These are phyloP conservation scores for Bombyx huttoni DNA, from an alignment of 2,888 invertebrate species.

Conservation along the genomic window DNA sequence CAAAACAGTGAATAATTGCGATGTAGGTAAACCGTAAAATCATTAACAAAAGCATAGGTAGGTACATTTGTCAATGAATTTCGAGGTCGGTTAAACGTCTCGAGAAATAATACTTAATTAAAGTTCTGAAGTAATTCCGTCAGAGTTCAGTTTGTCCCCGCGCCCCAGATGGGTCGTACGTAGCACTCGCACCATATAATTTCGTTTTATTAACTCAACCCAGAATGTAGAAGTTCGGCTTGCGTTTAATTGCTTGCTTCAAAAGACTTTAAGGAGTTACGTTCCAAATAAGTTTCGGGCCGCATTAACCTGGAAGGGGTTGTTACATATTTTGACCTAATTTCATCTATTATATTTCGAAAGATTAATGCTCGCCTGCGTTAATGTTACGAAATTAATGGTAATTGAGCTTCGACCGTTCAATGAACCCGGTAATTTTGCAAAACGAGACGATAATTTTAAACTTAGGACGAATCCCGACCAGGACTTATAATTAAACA, in stretches of 20 bases:
- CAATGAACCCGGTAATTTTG: neutral
- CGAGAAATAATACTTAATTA: conserved; percentile 48
- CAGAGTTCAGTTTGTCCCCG: conserved; percentile 62
- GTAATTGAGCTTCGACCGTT: conserved; percentile 3
- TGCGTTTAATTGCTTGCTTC: conserved; percentile 52
- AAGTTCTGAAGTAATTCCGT: conserved; percentile 63
- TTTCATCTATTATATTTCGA: neutral
- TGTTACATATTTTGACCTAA: neutral
- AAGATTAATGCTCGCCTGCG: neutral
- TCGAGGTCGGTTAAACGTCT: conserved; percentile 9
- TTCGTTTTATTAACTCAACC: conserved; percentile 59
- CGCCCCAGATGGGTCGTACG: conserved; percentile 57
- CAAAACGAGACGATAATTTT: conserved; percentile 11
- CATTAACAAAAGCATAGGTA: neutral
- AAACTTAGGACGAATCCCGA: conserved; percentile 21
- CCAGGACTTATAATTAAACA: conserved; percentile 28
- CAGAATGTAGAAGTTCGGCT: conserved; percentile 52
- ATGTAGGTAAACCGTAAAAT: no score
- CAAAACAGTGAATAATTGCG: no score
- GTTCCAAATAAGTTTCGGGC: conserved; percentile 14
- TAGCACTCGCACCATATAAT: conserved; percentile 28
- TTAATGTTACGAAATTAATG: conserved; percentile 1
- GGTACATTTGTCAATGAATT: neutral
- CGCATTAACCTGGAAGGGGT: neutral
- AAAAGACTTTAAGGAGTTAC: conserved; percentile 33